Percentiles rank a stretch among this genome's conserved stretches.
phyloP scores from a whole-genome alignment of 1,140 invertebrate species.

The Leucophenga varia region DNA sequence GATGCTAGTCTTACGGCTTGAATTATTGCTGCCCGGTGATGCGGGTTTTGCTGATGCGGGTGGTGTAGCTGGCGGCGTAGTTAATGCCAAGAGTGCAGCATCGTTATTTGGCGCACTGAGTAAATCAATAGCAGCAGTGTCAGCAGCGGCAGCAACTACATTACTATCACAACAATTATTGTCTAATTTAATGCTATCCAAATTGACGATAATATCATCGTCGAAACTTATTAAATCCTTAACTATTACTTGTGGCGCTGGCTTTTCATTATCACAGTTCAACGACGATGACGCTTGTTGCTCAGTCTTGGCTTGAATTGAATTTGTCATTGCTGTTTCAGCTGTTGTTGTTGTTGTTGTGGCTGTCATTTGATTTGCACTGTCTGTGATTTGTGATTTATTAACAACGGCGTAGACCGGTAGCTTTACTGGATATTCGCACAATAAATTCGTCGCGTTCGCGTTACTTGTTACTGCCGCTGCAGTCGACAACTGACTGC shows the following conservation, averaged over 20 bases:
- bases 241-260: slow-evolving; percentile 9
- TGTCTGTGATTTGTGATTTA: no score
- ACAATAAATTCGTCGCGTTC: neutral
- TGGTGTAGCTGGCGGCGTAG: slow-evolving; percentile 16
- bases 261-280: slow-evolving; percentile 21
- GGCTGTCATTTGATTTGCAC: no score
- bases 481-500: slow-evolving; percentile 39
- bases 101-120: slow-evolving; percentile 31
- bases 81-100: slow-evolving; percentile 13
- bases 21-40: slow-evolving; percentile 36
- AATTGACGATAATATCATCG: no score
- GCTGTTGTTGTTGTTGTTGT: slow-evolving; percentile 6
- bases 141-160: slow-evolving; percentile 2
- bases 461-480: slow-evolving; percentile 8
- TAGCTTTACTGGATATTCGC: neutral
- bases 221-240: slow-evolving; percentile 50
- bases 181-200: no score
- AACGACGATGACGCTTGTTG: no score
- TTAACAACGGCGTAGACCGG: no score
- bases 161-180: slow-evolving; percentile 1
- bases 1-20: slow-evolving; percentile 54
- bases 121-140: slow-evolving; percentile 24
- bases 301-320: no score
- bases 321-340: slow-evolving; percentile 6
- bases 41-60: slow-evolving; percentile 32